Conservation (phyloP, 2,888 invertebrate species). For the Elegia similella region DNA sequence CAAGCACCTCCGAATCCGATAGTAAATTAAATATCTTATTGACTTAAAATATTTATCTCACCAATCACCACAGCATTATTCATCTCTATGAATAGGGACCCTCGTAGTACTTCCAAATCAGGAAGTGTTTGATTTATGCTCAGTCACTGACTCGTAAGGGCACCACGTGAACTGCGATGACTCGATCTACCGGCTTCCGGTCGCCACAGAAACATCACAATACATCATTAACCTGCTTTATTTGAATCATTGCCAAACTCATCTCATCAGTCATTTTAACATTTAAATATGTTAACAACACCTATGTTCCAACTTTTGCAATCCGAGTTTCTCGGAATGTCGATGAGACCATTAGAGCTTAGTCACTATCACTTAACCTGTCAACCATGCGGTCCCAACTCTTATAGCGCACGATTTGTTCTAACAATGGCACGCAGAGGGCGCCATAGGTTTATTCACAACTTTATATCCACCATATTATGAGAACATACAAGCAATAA, state of each 20-base stretch:
- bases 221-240: conserved; percentile 41
- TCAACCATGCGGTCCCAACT: no score
- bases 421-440: no score
- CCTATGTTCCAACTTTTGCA: background rate
- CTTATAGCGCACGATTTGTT: no score
- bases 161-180: background rate
- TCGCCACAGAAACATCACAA: conserved; percentile 33
- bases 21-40: no score
- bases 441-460: no score
- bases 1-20: no score
- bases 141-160: background rate
- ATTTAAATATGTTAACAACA: background rate
- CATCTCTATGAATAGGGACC: background rate
- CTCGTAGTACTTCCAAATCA: background rate
- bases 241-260: conserved; percentile 58
- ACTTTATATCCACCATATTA: no score
- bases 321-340: conserved; percentile 19
- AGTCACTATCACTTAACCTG: background rate
- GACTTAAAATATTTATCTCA: background rate
- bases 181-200: conserved; percentile 37
- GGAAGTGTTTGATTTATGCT: background rate
- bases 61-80: background rate
- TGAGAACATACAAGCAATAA: no score
- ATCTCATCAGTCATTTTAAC: conserved; percentile 52
- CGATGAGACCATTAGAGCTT: background rate